Evolutionary conservation across 2,113 vertebrate genomes (phyloP), one percentile per base, ranked within the genome.

Genomic region (Mormyrus iriodes): DNA sequence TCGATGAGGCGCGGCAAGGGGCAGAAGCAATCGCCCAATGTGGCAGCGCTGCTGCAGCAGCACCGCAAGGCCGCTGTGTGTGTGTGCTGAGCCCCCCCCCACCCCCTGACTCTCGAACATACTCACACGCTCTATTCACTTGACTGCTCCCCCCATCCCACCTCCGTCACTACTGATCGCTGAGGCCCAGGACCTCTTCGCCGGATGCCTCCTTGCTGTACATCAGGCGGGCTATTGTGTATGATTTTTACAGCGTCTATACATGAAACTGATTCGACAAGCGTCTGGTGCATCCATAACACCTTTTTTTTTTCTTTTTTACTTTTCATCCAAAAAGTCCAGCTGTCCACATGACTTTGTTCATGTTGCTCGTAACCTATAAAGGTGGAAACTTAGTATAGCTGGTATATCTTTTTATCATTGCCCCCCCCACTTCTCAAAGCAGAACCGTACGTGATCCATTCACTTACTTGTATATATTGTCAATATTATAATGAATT

Each of bases 41-140:
- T 53, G 1, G 92, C 96, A 0, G 85, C 79, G 2, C 94, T 97
- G 73, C 94, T 97, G 90, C 96, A 96, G 1, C 95, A 95, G 10
- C 94, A 96, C 82, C 21, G 96, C 55, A 97, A 97, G 91, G 94
- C 96, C 0, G 94, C 96, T 0, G 92, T 97, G 84, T 97, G 96
- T 0, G 96, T 97, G 0, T 97, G 96, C 94, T 96, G 94, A 96
- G 86, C 44, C 42, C 1, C 12, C n/a, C 24, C 55, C 42, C 51
- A 12, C n/a, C 24, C 55, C 42, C 51, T 51, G n/a, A 51, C 19
- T 6, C 48, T 12, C 8, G 53, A 17, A 87, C 86, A 44, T 35
- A 10, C 51, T 27, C 48, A 44, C 21, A 1, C 69, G 69, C 55
- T 13, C 17, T 51, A 15, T 49, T 87, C 8, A 39, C 24, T 61